Percentiles rank a stretch among this genome's conserved stretches.
Conservation (phyloP, 1,140 invertebrate genomes). For the Thaumetopoea pityocampa region DNA sequence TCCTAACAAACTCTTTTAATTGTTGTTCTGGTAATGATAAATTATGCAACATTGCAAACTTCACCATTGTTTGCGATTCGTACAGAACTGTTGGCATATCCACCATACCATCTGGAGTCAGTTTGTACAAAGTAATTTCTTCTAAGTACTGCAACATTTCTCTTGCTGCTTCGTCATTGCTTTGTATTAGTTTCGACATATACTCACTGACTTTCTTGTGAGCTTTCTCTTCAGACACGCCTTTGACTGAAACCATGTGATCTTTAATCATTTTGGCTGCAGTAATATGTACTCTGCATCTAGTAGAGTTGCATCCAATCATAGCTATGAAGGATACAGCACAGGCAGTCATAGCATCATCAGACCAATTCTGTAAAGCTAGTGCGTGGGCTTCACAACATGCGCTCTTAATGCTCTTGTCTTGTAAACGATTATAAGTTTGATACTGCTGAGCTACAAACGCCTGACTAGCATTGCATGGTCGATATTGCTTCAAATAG, state of each 20-base stretch:
- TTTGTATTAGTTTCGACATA: constrained; percentile 59
- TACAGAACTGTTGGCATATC: constrained; percentile 62
- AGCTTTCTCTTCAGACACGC: constrained; percentile 47
- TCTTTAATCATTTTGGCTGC: constrained; percentile 71
- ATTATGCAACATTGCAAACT: constrained; percentile 77
- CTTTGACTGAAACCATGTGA: constrained; percentile 40
- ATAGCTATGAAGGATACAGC: constrained; percentile 81
- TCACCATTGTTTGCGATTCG: constrained; percentile 78
- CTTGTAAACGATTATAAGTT: constrained; percentile 63
- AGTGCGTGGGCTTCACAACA: constrained; percentile 77
- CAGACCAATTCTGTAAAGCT: constrained; percentile 76
- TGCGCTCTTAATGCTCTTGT: constrained; percentile 73
- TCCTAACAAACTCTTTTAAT: constrained; percentile 73
- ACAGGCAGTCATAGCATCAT: constrained; percentile 75
- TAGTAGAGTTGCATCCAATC: constrained; percentile 77
- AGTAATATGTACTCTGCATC: constrained; percentile 77
- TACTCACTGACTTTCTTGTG: constrained; percentile 58
- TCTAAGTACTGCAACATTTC: constrained; percentile 67
- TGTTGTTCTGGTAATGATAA: constrained; percentile 75
- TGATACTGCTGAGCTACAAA: constrained; percentile 71
- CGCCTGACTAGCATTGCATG: constrained; percentile 78
- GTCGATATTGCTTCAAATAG: constrained; percentile 80
- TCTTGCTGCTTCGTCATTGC: constrained; percentile 49
- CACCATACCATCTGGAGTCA: constrained; percentile 45
- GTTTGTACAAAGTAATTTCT: constrained; percentile 46